Conservation (phyloP, 2,113 vertebrate species). For the Petrocephalus microphthalmus region DNA sequence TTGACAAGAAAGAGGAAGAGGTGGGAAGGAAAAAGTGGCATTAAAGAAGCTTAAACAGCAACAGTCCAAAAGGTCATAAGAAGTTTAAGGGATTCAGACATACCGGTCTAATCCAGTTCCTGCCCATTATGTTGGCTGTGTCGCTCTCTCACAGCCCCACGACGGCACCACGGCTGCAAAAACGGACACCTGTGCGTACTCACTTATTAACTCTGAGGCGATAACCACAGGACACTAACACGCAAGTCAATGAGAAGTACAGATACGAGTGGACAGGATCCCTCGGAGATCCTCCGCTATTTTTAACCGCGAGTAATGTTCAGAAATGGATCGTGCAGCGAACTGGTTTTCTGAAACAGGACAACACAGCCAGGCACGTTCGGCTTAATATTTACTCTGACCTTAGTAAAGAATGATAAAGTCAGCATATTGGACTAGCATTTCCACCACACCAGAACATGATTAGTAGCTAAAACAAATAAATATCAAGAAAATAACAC, state of each 20-base stretch:
- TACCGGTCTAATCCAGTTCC: not conserved
- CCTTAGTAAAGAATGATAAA: not conserved
- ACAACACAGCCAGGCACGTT: not conserved
- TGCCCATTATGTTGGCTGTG: not conserved
- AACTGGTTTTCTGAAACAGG: not conserved
- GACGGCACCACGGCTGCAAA: not conserved
- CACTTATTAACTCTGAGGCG: conserved; percentile 14
- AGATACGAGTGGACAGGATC: not conserved
- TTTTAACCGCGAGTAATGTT: not conserved
- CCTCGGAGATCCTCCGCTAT: not conserved
- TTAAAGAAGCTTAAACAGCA: not conserved
- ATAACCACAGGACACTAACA: not conserved
- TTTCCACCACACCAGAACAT: not conserved
- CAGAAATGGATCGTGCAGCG: not conserved
- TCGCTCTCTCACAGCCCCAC: not conserved
- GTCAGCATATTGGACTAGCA: not conserved
- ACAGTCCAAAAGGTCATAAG: not conserved
- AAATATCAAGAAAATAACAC: not conserved
- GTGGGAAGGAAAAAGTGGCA: not conserved
- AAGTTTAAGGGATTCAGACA: not conserved
- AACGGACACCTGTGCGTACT: not conserved
- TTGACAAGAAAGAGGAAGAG: not conserved
- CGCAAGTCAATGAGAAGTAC: not conserved
- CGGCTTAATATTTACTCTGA: conserved; percentile 1
- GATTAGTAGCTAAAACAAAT: not conserved